Evolutionary conservation across 2,113 vertebrate genomes (phyloP).

Genomic region (Dicerorhinus sumatrensis): DNA sequence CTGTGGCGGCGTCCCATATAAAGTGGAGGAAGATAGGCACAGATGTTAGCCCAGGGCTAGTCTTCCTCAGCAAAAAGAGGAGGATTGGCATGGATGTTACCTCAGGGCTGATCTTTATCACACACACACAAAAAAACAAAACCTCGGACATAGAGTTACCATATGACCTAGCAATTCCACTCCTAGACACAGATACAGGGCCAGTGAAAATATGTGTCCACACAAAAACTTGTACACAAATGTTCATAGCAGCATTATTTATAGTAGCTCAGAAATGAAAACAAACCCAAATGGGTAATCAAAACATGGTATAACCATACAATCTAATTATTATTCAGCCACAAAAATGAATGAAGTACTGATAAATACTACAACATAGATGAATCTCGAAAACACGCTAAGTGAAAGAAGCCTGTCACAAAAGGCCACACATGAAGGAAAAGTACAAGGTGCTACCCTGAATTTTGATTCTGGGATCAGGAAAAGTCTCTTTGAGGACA

Average conservation of each 20-base stretch:
- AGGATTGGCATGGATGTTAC: too few relatives aligned
- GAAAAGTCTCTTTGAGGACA: neutral
- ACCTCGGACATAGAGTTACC: neutral
- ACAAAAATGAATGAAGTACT: neutral
- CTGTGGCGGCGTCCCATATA: too few relatives aligned
- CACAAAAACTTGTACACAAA: neutral
- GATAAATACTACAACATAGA: neutral
- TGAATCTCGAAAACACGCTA: neutral
- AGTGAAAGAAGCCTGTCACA: neutral
- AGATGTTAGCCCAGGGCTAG: too few relatives aligned
- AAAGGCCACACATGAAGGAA: neutral
- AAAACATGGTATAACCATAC: neutral
- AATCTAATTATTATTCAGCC: neutral
- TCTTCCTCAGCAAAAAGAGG: too few relatives aligned
- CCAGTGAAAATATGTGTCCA: neutral
- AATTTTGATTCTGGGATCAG: neutral
- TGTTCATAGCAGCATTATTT: neutral
- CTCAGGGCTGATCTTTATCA: too few relatives aligned
- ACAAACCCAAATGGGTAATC: neutral
- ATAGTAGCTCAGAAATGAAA: neutral
- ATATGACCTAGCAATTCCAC: neutral
- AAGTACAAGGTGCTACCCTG: neutral
- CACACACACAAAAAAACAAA: neutral
- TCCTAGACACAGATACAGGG: neutral
- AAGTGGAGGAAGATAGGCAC: too few relatives aligned